Evolutionary conservation across 2,113 vertebrate species (phyloP).

Genomic region (Peucedramus taeniatus): DNA sequence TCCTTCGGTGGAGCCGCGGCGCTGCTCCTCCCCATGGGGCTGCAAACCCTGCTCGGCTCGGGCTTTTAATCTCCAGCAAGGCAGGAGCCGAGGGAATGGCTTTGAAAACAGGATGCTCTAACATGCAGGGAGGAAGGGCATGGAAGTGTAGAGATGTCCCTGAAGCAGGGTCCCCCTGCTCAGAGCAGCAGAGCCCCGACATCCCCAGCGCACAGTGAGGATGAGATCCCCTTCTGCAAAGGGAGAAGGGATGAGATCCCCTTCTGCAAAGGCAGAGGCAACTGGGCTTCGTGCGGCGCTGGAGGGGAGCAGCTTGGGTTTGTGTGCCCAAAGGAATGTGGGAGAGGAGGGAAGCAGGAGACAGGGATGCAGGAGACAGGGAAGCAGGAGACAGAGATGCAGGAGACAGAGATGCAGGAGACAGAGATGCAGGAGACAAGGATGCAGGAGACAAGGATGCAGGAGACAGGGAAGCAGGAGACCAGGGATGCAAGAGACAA

Average conservation of each 20-base stretch:
- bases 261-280: neutral
- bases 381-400: too few relatives aligned
- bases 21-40: neutral
- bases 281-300: fast-evolving
- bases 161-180: neutral
- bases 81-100: neutral
- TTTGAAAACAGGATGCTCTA: neutral
- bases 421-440: neutral
- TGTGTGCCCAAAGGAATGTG: fast-evolving
- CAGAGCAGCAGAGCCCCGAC: neutral
- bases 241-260: neutral
- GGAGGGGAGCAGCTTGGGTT: neutral
- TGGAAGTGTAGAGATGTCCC: fast-evolving
- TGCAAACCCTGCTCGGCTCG: neutral
- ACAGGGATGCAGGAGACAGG: too few relatives aligned
- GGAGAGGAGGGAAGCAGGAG: neutral
- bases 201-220: fast-evolving
- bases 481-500: neutral
- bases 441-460: neutral
- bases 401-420: neutral
- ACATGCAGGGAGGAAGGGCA: neutral
- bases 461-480: neutral
- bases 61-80: neutral
- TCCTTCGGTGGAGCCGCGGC: neutral
- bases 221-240: neutral